A percentile compares a stretch with the other conserved stretches of the same genome.
phyloP scores from a whole-genome alignment of 1,140 invertebrate genomes.

The Chymomyza costata region DNA sequence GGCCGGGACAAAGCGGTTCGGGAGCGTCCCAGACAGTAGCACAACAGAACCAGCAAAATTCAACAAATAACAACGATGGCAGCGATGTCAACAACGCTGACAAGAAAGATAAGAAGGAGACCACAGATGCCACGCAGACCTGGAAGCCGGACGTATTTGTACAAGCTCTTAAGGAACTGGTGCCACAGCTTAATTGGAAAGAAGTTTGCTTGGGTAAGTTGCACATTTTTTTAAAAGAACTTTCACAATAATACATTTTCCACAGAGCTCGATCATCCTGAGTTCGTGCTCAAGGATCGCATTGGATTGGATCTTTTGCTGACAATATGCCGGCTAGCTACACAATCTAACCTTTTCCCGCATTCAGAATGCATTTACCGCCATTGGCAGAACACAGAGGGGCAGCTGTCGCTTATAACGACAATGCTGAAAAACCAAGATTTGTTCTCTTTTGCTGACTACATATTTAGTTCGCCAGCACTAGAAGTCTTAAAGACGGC shows the following conservation, averaged over 20 bases:
- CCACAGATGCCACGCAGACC: conserved; percentile 77
- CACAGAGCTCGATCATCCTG: conserved; percentile 83
- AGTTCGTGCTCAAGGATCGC: conserved; percentile 92
- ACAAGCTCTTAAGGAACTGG: conserved; percentile 91
- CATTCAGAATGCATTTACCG: conserved; percentile 89
- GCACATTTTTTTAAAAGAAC: conserved; percentile 2
- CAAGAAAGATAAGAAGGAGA: conserved; percentile 76
- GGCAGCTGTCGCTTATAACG: conserved; percentile 91
- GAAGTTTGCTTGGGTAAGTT: conserved; percentile 88
- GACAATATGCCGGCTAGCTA: conserved; percentile 85
- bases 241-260: neutral
- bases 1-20: conserved; percentile 74
- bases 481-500: conserved; percentile 94
- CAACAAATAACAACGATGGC: conserved; percentile 51
- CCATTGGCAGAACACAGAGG: conserved; percentile 94
- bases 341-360: conserved; percentile 89
- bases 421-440: conserved; percentile 93
- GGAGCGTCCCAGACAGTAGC: conserved; percentile 19
- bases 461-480: conserved; percentile 88
- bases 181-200: conserved; percentile 91
- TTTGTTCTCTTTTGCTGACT: conserved; percentile 95
- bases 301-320: conserved; percentile 88
- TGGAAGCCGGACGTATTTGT: conserved; percentile 97
- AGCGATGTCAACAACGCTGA: conserved; percentile 66
- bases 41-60: conserved; percentile 33